phyloP scores from a whole-genome alignment of 1,140 invertebrate species.

The Ectropis grisescens region DNA sequence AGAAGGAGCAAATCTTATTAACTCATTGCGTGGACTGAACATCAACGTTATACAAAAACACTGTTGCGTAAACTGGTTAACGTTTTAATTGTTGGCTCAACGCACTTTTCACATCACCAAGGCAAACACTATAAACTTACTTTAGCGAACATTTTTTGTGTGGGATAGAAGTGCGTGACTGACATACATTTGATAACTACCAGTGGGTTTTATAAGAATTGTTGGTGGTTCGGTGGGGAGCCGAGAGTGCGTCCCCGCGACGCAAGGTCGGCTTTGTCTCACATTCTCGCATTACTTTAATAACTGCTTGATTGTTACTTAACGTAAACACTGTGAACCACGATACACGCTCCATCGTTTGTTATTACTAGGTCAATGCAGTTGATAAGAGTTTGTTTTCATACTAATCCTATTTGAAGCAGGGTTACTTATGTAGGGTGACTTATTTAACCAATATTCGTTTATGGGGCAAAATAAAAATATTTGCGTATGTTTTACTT shows the following conservation, averaged over 20 bases:
- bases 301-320: constrained; percentile 46
- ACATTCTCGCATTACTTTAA: constrained; percentile 47
- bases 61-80: no score
- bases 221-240: constrained; percentile 41
- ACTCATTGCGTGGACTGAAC: no score
- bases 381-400: constrained; percentile 19
- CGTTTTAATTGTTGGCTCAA: no score
- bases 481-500: no score
- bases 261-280: constrained; percentile 60
- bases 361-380: constrained; percentile 25
- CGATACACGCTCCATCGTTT: constrained; percentile 12
- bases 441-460: no score
- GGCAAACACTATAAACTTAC: constrained; percentile 27
- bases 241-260: constrained; percentile 32
- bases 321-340: constrained; percentile 51
- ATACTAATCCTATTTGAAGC: no score
- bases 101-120: constrained; percentile 15
- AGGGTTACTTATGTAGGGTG: no score
- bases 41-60: no score
- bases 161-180: constrained; percentile 44
- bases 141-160: constrained; percentile 57
- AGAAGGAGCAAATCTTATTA: no score
- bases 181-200: constrained; percentile 43
- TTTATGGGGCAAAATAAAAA: no score
- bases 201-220: constrained; percentile 63